Conservation (phyloP, 2,888 invertebrate genomes). For the Euzetes globulus region DNA sequence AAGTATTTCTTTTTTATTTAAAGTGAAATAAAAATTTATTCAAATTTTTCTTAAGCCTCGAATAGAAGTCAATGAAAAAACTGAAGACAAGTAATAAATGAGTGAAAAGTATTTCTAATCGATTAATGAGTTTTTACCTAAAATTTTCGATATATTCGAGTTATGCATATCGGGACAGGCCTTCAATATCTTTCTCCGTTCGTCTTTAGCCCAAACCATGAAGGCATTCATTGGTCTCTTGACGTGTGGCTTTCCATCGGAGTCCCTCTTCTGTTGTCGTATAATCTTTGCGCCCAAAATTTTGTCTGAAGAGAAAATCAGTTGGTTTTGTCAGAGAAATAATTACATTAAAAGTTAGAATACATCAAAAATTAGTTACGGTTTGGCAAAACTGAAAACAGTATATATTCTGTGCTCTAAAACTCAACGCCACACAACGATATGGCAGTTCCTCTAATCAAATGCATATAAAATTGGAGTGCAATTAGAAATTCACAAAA, state of each 20-base stretch:
- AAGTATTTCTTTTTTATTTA: too few species aligned
- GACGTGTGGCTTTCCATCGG: constrained; percentile 84
- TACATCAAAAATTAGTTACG: constrained; percentile 7
- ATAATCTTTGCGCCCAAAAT: constrained; percentile 68
- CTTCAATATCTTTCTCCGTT: constrained; percentile 93
- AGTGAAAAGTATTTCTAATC: neutral
- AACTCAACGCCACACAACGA: too few species aligned
- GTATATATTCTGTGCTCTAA: neutral
- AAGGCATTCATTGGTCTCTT: constrained; percentile 97
- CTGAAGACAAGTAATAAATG: neutral
- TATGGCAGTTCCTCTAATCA: neutral
- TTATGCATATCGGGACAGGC: constrained; percentile 99
- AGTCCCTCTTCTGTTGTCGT: constrained; percentile 66
- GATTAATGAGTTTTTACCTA: constrained; percentile 55
- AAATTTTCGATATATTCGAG: constrained; percentile 97
- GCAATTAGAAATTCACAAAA: constrained; percentile 1
- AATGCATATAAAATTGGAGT: neutral
- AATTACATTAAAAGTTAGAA: neutral
- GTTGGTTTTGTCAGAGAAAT: too few species aligned
- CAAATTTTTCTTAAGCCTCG: neutral
- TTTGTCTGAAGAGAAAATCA: constrained; percentile 43
- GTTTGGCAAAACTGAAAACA: neutral
- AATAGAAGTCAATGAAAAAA: neutral
- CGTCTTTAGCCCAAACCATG: constrained; percentile 97
- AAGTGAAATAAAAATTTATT: neutral